A percentile compares a stretch with the other conserved stretches of the same genome.
These are phyloP conservation scores for Ladona fulva DNA, from an alignment of 1,140 invertebrate genomes.

Conservation along the genomic window DNA sequence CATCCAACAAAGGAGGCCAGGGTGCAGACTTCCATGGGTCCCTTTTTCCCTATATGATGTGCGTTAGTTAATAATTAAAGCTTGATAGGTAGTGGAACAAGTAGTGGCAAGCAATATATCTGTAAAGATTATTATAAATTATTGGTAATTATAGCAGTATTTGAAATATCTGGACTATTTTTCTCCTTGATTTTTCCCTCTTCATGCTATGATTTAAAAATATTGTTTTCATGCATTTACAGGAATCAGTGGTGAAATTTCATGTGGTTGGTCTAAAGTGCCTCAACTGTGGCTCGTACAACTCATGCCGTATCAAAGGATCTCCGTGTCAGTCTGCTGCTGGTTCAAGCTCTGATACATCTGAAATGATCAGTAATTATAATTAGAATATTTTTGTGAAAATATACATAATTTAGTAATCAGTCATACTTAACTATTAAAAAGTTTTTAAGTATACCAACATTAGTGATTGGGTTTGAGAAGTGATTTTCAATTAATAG, in stretches of 20 bases:
- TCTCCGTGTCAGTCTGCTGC: slow-evolving; percentile 7
- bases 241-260: slow-evolving; percentile 71
- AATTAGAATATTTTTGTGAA: not conserved
- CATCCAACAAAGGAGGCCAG: too few species aligned
- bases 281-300: slow-evolving; percentile 72
- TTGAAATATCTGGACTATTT: too few species aligned
- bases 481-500: not conserved
- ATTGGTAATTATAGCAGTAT: too few species aligned
- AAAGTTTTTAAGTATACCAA: not conserved
- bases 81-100: too few species aligned
- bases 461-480: not conserved
- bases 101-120: too few species aligned
- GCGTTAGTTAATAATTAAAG: too few species aligned
- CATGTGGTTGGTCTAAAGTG: slow-evolving; percentile 80
- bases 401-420: not conserved
- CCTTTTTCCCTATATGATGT: too few species aligned
- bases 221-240: slow-evolving; percentile 25
- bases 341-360: not conserved
- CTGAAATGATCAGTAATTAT: not conserved
- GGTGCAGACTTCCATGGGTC: too few species aligned
- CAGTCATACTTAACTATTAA: not conserved
- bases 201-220: too few species aligned
- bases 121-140: too few species aligned
- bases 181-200: too few species aligned
- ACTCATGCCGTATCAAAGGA: slow-evolving; percentile 59